phyloP scores from a whole-genome alignment of 2,797 vertebrate species.

The Poecilia wingei region DNA sequence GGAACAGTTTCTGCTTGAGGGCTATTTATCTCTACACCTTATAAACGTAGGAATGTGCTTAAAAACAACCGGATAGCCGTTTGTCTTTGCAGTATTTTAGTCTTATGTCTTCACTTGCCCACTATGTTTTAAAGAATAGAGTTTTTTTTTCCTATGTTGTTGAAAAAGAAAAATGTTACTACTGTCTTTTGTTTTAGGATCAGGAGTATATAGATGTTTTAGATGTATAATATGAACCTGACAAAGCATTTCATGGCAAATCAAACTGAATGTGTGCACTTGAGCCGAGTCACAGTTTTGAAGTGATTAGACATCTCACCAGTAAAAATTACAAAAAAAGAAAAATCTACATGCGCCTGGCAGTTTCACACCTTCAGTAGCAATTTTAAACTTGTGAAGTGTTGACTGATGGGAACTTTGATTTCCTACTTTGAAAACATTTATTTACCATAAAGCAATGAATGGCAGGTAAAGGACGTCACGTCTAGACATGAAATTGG shows the following conservation, averaged over 20 bases:
- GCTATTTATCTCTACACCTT: not conserved
- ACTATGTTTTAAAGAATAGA: not conserved
- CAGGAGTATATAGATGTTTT: too few species aligned
- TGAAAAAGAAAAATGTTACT: not conserved
- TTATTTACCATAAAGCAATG: constrained; percentile 55
- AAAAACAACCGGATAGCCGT: not conserved
- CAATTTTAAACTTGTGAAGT: constrained; percentile 47
- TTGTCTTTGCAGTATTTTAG: not conserved
- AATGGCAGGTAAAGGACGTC: constrained; percentile 48
- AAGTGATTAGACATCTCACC: constrained; percentile 23
- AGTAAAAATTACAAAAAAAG: constrained; percentile 31
- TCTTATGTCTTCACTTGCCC: not conserved
- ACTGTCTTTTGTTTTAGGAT: not conserved
- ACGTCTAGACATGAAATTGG: constrained; percentile 62
- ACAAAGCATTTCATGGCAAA: not conserved
- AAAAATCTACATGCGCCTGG: constrained; percentile 20
- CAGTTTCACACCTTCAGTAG: constrained; percentile 33
- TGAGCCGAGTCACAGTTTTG: constrained; percentile 12
- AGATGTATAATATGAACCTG: not conserved
- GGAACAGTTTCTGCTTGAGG: not conserved
- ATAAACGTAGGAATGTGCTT: not conserved
- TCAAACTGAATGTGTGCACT: constrained; percentile 5
- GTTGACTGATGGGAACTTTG: constrained; percentile 55
- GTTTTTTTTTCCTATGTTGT: not conserved
- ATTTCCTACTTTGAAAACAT: constrained; percentile 64